A percentile compares a stretch with the other conserved stretches of the same genome.
Conservation (phyloP, 2,113 vertebrate species). For the Indri indri region DNA sequence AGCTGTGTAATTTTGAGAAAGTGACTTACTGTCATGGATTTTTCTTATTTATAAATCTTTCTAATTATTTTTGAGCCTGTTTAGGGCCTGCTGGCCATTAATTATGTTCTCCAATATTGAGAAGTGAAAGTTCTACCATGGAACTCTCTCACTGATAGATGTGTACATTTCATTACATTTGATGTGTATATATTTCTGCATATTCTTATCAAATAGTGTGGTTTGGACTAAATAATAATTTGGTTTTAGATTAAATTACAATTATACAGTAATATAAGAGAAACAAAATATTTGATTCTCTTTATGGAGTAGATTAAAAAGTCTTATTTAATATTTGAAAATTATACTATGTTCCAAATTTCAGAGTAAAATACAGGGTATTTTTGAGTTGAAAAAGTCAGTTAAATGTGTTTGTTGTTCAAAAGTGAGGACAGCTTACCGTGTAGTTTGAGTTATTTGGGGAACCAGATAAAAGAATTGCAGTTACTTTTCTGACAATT, state of each 20-base stretch:
- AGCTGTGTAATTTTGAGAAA: not conserved
- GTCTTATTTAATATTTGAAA: not conserved
- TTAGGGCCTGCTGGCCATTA: not conserved
- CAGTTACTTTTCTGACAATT: not conserved
- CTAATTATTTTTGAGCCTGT: not conserved
- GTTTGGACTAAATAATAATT: not conserved
- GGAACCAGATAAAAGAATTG: not conserved
- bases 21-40: not conserved
- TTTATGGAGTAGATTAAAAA: not conserved
- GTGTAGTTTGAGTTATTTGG: not conserved
- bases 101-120: not conserved
- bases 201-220: not conserved
- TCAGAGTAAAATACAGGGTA: not conserved
- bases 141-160: not conserved
- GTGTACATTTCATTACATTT: not conserved
- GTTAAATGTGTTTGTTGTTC: not conserved
- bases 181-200: not conserved
- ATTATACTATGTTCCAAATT: not conserved
- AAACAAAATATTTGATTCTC: not conserved
- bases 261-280: not conserved
- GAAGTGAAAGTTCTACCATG: not conserved
- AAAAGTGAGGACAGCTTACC: not conserved
- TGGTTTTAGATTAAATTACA: not conserved
- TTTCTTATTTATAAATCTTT: not conserved
- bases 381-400: constrained; percentile 17